Base-by-base conservation (phyloP, 2,113 vertebrate genomes). In the Erinaceus europaeus region DNA sequence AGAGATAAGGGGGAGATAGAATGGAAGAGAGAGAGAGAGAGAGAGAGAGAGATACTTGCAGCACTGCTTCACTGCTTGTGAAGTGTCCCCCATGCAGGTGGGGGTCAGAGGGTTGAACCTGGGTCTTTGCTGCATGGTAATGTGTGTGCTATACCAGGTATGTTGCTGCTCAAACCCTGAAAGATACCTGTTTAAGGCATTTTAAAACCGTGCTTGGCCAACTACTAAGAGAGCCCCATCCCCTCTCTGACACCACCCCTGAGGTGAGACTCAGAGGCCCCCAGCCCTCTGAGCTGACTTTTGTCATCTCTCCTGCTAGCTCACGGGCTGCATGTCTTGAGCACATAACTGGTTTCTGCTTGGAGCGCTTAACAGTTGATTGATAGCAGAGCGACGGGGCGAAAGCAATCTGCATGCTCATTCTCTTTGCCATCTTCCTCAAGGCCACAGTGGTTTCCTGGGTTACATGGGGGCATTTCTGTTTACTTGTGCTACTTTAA, bases 381-480 rank as follows among this genome's bases (percentile, higher is more conserved):
- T 2, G 74, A 64, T 14, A 23, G 42, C 80, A 18, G 21, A 6
- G 68, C 53, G 42, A 17, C 4, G n/a, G 76, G 21, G 67, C 62
- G 85, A 71, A 53, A 89, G 77, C 55, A 18, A 2, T 65, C 50
- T 14, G 20, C 8, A 2, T 32, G 6, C 38, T 12, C 3, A 7
- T 52, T 84, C 29, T 86, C 84, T 86, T 40, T 72, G 89, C 55
- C 46, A 36, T 32, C 25, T 59, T 74, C 46, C 74, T 73, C 46
- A 5, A 57, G 69, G 59, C 86, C 40, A 0, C 34, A 0, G 21
- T 14, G 38, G 67, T 25, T 44, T 69, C 57, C 64, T 29, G 15
- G 40, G 62, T 32, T 62, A 20, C 64, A 40, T 68, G 0, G 11
- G 14, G 64, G 34, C 80, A 53, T 27, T 67, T 13, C 20, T 46